Evolutionary conservation across 2,113 vertebrate genomes (phyloP).

Genomic region (Dasyurus viverrinus): DNA sequence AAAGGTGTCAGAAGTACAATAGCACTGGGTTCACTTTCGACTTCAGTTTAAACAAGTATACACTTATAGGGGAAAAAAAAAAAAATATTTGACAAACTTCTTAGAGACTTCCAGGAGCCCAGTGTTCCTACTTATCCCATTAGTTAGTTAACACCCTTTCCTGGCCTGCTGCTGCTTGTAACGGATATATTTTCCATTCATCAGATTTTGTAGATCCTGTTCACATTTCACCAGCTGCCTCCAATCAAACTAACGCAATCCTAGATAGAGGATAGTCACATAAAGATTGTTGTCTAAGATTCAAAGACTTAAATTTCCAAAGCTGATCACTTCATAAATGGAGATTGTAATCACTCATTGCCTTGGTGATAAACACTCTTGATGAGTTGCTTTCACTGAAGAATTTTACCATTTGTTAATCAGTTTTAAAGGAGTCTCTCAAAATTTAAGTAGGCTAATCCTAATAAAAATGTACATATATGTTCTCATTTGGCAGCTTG

Average conservation of each 20-base stretch:
- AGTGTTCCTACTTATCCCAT: conserved; percentile 18
- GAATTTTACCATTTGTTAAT: not conserved
- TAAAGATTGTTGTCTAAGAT: not conserved
- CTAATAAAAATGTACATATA: not conserved
- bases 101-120: conserved; percentile 21
- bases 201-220: not conserved
- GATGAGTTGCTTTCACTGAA: not conserved
- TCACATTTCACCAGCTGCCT: not conserved
- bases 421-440: not conserved
- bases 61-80: not conserved
- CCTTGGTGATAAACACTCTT: not conserved
- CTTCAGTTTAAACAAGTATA: conserved; percentile 46
- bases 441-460: not conserved
- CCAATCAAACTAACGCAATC: not conserved
- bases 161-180: not conserved
- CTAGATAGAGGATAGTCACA: not conserved
- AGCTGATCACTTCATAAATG: not conserved
- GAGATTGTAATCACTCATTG: not conserved
- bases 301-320: conserved; percentile 11
- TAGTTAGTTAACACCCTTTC: not conserved
- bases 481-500: not conserved
- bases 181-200: not conserved
- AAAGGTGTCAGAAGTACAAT: not conserved
- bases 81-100: conserved; percentile 57
- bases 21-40: conserved; percentile 41